These are phyloP conservation scores for Hyla sarda DNA, from an alignment of 2,113 vertebrate species.

Conservation along the genomic window DNA sequence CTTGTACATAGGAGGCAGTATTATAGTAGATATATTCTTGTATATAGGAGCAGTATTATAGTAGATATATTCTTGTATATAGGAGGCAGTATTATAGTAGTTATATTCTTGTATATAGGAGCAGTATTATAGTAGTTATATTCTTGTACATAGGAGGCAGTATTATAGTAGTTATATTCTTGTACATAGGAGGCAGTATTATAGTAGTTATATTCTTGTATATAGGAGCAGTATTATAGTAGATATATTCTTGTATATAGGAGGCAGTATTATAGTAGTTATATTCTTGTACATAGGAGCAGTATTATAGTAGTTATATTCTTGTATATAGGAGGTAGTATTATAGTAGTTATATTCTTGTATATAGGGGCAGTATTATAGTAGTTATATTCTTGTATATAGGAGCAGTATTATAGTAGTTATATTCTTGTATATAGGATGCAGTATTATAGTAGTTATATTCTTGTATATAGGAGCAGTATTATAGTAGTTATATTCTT, in stretches of 20 bases:
- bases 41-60: not conserved
- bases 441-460: too few relatives aligned
- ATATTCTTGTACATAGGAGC: not conserved
- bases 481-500: too few relatives aligned
- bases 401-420: too few relatives aligned
- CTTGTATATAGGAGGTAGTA: too few relatives aligned
- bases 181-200: constrained; percentile 1
- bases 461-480: too few relatives aligned
- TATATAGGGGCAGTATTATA: too few relatives aligned
- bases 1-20: too few relatives aligned
- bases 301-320: not conserved
- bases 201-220: constrained; percentile 8
- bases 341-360: too few relatives aligned
- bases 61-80: not conserved
- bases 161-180: constrained; percentile 6
- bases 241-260: not conserved
- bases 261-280: not conserved
- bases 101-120: not conserved
- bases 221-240: not conserved
- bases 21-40: not conserved
- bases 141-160: not conserved
- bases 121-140: not conserved
- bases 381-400: too few relatives aligned
- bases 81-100: not conserved
- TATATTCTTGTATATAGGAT: too few relatives aligned